Evolutionary conservation across 2,113 vertebrate genomes (phyloP).

Genomic region (Piaya cayana): DNA sequence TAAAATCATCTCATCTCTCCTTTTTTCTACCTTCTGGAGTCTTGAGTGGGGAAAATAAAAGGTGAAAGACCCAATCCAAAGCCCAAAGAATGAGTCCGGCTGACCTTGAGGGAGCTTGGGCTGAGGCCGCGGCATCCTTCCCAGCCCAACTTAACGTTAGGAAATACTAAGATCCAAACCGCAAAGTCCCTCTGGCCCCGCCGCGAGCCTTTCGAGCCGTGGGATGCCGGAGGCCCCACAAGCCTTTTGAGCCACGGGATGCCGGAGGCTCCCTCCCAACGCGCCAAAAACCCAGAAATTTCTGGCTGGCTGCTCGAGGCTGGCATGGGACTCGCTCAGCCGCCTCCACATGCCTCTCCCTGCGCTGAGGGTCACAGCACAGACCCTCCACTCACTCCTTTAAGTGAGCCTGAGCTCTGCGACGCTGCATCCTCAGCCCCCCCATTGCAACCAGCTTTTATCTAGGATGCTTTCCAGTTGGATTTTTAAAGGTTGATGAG

Average conservation of each 20-base stretch:
- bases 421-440: background rate
- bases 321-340: fast-evolving
- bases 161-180: slow-evolving; percentile 60
- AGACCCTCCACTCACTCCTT: background rate
- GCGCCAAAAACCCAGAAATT: background rate
- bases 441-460: background rate
- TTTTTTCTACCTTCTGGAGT: background rate
- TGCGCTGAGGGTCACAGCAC: background rate
- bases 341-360: background rate
- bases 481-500: background rate
- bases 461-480: fast-evolving
- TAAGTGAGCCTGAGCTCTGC: fast-evolving
- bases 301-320: background rate
- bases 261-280: background rate
- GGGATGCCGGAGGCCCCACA: background rate
- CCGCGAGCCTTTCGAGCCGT: background rate
- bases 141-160: background rate
- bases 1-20: background rate
- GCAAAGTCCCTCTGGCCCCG: slow-evolving; percentile 17
- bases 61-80: background rate
- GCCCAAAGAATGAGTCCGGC: background rate
- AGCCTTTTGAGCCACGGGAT: background rate
- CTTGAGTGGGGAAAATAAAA: background rate
- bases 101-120: background rate
- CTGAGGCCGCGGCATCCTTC: background rate